A percentile compares a stretch with the other conserved stretches of the same genome.
Evolutionary conservation across 2,113 vertebrate genomes (phyloP).

Genomic region (Stigmatopora nigra): DNA sequence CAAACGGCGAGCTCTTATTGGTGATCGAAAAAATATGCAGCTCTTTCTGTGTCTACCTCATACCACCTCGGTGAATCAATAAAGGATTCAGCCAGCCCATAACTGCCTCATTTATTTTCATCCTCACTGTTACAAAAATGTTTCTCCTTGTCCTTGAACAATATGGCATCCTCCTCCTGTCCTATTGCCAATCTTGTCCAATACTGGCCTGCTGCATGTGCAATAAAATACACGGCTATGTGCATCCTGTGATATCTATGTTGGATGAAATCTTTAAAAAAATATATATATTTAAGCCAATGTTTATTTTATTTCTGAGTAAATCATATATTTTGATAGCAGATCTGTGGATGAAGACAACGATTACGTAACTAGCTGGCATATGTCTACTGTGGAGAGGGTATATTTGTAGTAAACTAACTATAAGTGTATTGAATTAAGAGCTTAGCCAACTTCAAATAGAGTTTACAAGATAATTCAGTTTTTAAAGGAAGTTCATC

Average conservation of each 20-base stretch:
- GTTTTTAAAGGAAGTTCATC: slow-evolving; percentile 16
- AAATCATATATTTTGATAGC: slow-evolving; percentile 27
- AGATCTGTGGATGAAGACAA: slow-evolving; percentile 35
- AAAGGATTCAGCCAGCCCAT: slow-evolving; percentile 21
- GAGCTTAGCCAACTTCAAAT: slow-evolving; percentile 14
- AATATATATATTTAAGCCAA: slow-evolving; percentile 31
- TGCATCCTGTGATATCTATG: slow-evolving; percentile 29
- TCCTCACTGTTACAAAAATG: slow-evolving; percentile 19
- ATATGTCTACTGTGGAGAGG: slow-evolving; percentile 16
- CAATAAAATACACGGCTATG: slow-evolving; percentile 9
- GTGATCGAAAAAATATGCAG: slow-evolving; percentile 56
- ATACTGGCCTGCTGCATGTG: slow-evolving; percentile 5
- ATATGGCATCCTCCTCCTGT: slow-evolving; percentile 15
- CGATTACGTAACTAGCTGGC: slow-evolving; percentile 35
- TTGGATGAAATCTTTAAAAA: slow-evolving; percentile 34
- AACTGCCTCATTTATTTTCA: slow-evolving; percentile 43
- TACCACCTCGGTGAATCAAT: slow-evolving; percentile 37
- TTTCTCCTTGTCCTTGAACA: slow-evolving; percentile 12
- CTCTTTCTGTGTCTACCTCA: slow-evolving; percentile 30
- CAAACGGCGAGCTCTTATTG: slow-evolving; percentile 53
- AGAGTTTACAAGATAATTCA: not conserved
- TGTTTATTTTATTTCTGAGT: slow-evolving; percentile 9
- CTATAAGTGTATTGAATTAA: slow-evolving; percentile 27
- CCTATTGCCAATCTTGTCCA: slow-evolving; percentile 18
- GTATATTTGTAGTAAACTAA: slow-evolving; percentile 3